Percentiles rank a stretch among this genome's conserved stretches.
These are phyloP conservation scores for Gallinago media DNA, from an alignment of 2,113 vertebrate genomes.

Conservation along the genomic window DNA sequence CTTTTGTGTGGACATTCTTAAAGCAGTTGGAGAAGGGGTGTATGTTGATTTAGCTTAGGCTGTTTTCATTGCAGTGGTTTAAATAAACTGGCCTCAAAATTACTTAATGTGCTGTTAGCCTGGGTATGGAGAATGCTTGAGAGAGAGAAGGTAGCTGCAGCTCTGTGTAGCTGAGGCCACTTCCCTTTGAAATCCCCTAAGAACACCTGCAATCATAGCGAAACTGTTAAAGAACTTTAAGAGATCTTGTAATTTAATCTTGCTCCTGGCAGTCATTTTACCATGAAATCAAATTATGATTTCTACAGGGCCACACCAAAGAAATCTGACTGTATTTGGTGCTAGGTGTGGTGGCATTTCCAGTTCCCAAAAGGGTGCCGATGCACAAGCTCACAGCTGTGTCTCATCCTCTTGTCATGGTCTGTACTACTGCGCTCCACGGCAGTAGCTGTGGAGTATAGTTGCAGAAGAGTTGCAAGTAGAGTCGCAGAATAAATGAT, in stretches of 20 bases:
- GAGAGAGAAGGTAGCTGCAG: background rate
- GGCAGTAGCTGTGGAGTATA: background rate
- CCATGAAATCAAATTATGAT: background rate
- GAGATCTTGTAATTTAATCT: background rate
- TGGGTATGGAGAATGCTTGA: background rate
- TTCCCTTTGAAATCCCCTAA: background rate
- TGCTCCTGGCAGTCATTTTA: background rate
- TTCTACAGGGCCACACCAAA: background rate
- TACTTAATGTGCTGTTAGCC: background rate
- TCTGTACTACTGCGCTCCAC: background rate
- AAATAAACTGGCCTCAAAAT: constrained; percentile 14
- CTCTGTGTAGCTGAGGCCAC: background rate
- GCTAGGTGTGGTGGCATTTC: background rate
- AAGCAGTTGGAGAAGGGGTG: background rate
- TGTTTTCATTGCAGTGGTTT: constrained; percentile 21
- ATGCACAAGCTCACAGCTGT: background rate
- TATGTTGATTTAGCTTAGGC: background rate
- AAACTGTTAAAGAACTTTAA: background rate
- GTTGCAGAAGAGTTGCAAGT: no score
- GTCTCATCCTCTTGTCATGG: background rate
- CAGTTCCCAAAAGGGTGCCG: background rate
- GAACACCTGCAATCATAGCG: background rate
- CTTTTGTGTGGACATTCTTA: constrained; percentile 10
- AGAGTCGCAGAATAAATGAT: background rate
- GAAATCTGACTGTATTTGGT: background rate